These are phyloP conservation scores for Oreochromis aureus DNA, from an alignment of 2,113 vertebrate species.

Conservation along the genomic window DNA sequence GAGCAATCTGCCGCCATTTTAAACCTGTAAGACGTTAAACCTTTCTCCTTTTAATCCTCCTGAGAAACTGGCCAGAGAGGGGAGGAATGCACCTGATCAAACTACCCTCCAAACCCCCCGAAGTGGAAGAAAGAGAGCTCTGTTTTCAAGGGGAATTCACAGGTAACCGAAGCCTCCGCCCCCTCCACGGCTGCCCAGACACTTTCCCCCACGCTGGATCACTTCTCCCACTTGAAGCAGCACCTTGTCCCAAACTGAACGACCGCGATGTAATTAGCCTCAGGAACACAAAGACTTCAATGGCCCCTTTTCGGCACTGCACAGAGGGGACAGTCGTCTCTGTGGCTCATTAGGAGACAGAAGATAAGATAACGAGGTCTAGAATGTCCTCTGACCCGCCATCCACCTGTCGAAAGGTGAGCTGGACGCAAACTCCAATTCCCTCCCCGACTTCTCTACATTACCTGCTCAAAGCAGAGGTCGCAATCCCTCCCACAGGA, in stretches of 20 bases:
- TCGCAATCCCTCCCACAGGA: slow-evolving; percentile 18
- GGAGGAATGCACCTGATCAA: slow-evolving; percentile 51
- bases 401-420: slow-evolving; percentile 70
- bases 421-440: not conserved
- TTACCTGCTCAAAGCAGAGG: slow-evolving; percentile 36
- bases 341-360: slow-evolving; percentile 72
- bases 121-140: slow-evolving; percentile 27
- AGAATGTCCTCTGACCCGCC: slow-evolving; percentile 45
- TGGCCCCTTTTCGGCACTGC: not conserved
- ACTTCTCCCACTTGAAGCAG: slow-evolving; percentile 51
- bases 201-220: slow-evolving; percentile 33
- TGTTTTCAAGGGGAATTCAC: slow-evolving; percentile 39
- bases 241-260: slow-evolving; percentile 63
- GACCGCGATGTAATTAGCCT: slow-evolving; percentile 70
- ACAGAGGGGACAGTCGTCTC: slow-evolving; percentile 39
- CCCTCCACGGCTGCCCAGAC: not conserved
- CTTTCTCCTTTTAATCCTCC: slow-evolving; percentile 53
- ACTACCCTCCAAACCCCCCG: not conserved
- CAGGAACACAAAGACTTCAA: slow-evolving; percentile 52
- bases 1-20: slow-evolving; percentile 13
- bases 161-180: slow-evolving; percentile 34
- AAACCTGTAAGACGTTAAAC: slow-evolving; percentile 1
- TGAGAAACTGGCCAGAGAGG: slow-evolving; percentile 42
- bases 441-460: not conserved
- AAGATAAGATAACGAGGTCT: slow-evolving; percentile 66